Evolutionary conservation across 2,797 vertebrate species (phyloP).

Genomic region (Steatocranus sp.): DNA sequence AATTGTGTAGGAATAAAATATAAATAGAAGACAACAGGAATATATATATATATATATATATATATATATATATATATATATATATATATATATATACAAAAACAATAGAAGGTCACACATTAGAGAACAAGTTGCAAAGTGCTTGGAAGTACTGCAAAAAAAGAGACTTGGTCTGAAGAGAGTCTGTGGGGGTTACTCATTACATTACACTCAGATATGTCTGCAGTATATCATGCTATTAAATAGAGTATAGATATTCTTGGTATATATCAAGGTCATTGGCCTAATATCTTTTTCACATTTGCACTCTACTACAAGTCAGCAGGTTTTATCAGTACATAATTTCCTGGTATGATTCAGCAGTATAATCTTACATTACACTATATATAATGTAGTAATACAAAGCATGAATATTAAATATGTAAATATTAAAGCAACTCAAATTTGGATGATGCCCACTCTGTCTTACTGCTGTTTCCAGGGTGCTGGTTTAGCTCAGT

Average conservation of each 20-base stretch:
- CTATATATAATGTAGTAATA: background rate
- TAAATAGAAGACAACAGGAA: background rate
- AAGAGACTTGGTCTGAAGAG: background rate
- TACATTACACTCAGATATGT: background rate
- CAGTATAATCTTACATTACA: background rate
- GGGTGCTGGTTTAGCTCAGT: background rate
- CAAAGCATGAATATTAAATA: background rate
- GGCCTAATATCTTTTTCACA: background rate
- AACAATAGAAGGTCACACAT: background rate
- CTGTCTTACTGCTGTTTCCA: background rate
- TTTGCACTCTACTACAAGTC: background rate
- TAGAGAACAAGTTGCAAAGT: background rate
- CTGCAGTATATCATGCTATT: background rate
- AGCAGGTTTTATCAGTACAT: background rate
- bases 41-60: background rate
- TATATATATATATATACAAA: background rate
- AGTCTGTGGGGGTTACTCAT: background rate
- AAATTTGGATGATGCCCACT: background rate
- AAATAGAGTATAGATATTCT: background rate
- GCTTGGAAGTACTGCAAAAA: background rate
- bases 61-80: fast-evolving
- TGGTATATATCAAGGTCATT: background rate
- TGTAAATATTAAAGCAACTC: background rate
- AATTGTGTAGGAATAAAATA: background rate
- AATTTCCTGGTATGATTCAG: background rate